Evolutionary conservation across 2,113 vertebrate genomes (phyloP), one percentile per base, ranked within the genome.

Genomic region (Leptodactylus fuscus): DNA sequence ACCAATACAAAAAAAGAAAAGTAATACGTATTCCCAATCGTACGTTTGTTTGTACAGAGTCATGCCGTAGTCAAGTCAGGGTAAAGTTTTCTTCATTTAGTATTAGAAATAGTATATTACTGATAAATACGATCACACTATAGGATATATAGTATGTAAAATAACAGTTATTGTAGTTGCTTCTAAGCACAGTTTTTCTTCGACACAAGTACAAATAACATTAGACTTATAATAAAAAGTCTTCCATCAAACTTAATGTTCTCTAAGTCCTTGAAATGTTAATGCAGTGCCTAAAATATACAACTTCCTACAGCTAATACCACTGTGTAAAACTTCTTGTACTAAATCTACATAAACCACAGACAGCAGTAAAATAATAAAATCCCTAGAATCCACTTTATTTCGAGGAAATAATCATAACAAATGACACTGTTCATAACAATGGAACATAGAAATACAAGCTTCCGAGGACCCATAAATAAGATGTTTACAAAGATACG

Each of bases 371-470:
- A 49, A 51, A 76, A 20, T 15, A 67, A 67, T 34, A 75, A 27
- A 49, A 29, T 48, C 16, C 24, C 71, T 29, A 20, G 73, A 76
- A 76, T 49, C 73, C 48, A n/a, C n/a, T n/a, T n/a, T n/a, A n/a
- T n/a, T n/a, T n/a, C n/a, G n/a, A n/a, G n/a, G n/a, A n/a, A n/a
- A n/a, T n/a, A n/a, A n/a, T n/a, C n/a, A n/a, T n/a, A n/a, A n/a
- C n/a, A n/a, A n/a, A n/a, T n/a, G n/a, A n/a, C n/a, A n/a, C n/a
- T n/a, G n/a, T n/a, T 48, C 44, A 74, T 46, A 74, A 27, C 18
- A 29, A 46, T 27, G 8, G 22, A 49, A 29, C 16, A 48, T 9
- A 75, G 38, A 75, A 75, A 75, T 24, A 48, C 27, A 34, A 12
- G 15, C 27, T 29, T 58, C 6, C 4, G 24, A 58, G 55, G 55